A percentile compares a stretch with the other conserved stretches of the same genome.
phyloP scores from a whole-genome alignment of 2,113 vertebrate species.

The Potamarius usumacintae region DNA sequence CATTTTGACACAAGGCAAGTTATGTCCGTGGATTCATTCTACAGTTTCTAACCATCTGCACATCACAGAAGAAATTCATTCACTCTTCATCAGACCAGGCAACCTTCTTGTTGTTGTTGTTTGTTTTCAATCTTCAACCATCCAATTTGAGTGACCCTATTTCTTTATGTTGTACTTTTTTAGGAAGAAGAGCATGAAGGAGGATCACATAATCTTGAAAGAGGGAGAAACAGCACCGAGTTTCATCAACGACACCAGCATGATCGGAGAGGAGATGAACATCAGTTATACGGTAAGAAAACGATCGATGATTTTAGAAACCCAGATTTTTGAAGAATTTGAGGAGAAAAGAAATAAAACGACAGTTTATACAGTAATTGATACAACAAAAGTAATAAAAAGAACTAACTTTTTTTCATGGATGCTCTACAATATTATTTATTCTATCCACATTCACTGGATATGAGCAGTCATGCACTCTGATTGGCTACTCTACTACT shows the following conservation, averaged over 20 bases:
- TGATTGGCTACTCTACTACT: too few species aligned
- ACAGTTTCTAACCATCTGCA: background rate
- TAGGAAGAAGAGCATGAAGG: conserved; percentile 64
- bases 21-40: background rate
- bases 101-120: background rate
- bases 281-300: conserved; percentile 85
- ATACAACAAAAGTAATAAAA: background rate
- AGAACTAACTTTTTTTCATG: background rate
- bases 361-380: background rate
- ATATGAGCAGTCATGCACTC: too few species aligned
- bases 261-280: conserved; percentile 84
- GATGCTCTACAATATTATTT: too few species aligned
- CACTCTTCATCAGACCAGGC: background rate
- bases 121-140: background rate
- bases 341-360: background rate
- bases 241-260: conserved; percentile 78
- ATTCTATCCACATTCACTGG: too few species aligned
- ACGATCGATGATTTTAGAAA: background rate
- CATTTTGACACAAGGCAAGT: background rate
- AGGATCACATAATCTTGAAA: conserved; percentile 78
- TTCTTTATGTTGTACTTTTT: conserved; percentile 7
- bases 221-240: conserved; percentile 77
- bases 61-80: background rate
- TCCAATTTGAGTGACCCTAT: background rate
- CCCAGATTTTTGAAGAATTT: too few species aligned